Base-by-base conservation (phyloP, 1,140 invertebrate species). In the Micrasema minimum region DNA sequence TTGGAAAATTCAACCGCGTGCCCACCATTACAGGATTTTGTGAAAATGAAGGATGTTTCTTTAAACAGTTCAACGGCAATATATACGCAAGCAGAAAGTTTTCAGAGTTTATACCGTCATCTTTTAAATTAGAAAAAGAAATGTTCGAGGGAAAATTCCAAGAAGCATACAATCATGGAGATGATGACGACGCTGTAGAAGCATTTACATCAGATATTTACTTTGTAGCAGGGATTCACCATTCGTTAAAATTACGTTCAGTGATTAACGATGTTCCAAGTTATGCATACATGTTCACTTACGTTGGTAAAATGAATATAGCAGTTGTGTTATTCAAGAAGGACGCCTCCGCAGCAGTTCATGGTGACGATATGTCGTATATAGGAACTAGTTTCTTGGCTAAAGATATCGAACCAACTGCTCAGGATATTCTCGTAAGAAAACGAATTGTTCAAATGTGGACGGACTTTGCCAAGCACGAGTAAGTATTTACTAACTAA, bases 391-490 rank as follows among this genome's bases (percentile, higher is more conserved):
- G 69, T 53, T 65, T 75, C 7, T 70, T 82, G 0, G 74, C 77
- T 2, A 71, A 64, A n/a, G 73, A 66, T 1, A 43, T 76, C 2
- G 11, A 2, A 35, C 38, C 81, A 7, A 76, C 79, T 37, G 78
- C 80, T 2, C 76, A 75, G 2, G 83, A 84, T 71, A 75, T 74
- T 53, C 20, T 78, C 2, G 78, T 84, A 0, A 71, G 75, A 50
- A 69, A 83, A 20, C 79, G 79, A 69, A 80, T 86, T 73, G 79
- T 80, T 9, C 66, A 74, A n/a, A 79, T 87, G 80, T 86, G 85
- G 84, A 82, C 83, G 1, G 83, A 85, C 66, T 86, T 86, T 71
- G 84, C 83, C 14, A 84, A 80, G 77, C 81, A 73, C 76, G 81
- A 84, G 84, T 86, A 41, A 62, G 51, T 84, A n/a, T 51, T 51